Evolutionary conservation across 2,113 vertebrate genomes (phyloP), one percentile per base, ranked within the genome.

Genomic region (Tapirus terrestris): DNA sequence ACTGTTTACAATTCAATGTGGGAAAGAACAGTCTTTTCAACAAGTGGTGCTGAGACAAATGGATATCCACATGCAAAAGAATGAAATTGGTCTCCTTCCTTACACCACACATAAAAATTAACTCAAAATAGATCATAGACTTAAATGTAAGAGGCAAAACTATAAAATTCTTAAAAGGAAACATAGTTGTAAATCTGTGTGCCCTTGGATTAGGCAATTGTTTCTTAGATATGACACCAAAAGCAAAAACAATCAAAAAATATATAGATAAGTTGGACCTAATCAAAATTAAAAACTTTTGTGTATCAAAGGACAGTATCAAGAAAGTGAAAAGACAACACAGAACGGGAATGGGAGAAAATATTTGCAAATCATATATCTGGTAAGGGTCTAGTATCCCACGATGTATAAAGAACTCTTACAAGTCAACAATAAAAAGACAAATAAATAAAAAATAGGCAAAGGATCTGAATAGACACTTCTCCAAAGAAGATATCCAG

Each of bases 61-160:
- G 58, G 6, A 77, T 36, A 97, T 33, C 56, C 63, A 94, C 17
- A 68, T 89, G 72, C 56, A 80, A 75, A 97, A 94, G 27, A 97
- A 63, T 81, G 60, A 85, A 48, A 12, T 36, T 93, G 45, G 14
- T 86, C 86, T 89, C 36, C 81, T 93, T 86, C 23, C 31, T 56
- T 81, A 76, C 3, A 58, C 20, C 53, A 67, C 67, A 73, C n/a
- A 67, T 87, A 75, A 81, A 93, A 92, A 84, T 76, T 23, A 89
- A 56, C 39, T 91, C n/a, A 95, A 89, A 96, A 89, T 39, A 92
- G 77, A 81, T 70, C 36, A 70, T 77, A 87, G 61, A 60, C 29
- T 48, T 93, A 72, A 77, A 72, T 39, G 27, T 63, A 81, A 94
- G 53, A 90, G 31, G 16, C 56, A 63, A 95, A 81, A 76, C 31